phyloP scores from a whole-genome alignment of 2,888 invertebrate genomes.

The Neoaliturus tenellus region DNA sequence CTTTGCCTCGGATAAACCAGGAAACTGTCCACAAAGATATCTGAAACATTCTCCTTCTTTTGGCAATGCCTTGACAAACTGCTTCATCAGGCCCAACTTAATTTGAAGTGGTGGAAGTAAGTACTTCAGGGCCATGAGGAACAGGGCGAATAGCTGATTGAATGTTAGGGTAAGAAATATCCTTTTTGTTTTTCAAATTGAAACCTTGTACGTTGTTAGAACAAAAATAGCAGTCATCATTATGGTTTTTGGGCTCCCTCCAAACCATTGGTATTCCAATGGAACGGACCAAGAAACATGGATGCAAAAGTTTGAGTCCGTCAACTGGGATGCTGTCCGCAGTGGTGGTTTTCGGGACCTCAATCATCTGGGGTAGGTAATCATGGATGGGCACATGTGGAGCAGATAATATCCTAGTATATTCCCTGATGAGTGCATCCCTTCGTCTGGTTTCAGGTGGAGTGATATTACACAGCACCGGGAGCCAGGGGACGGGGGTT shows the following conservation, averaged over 20 bases:
- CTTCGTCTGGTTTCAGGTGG: too few species aligned
- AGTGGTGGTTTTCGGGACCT: too few species aligned
- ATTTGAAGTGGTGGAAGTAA: constrained; percentile 65
- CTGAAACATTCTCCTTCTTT: constrained; percentile 13
- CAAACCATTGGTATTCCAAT: constrained; percentile 47
- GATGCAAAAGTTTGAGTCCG: too few species aligned
- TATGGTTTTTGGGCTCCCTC: constrained; percentile 25
- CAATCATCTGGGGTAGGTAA: too few species aligned
- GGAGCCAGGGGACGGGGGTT: too few species aligned
- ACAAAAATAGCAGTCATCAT: constrained; percentile 10
- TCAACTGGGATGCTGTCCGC: too few species aligned
- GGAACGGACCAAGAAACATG: too few species aligned
- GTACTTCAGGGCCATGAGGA: constrained; percentile 28
- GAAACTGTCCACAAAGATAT: not conserved
- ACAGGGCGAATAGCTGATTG: constrained; percentile 37
- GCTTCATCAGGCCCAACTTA: constrained; percentile 67
- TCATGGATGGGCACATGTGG: too few species aligned
- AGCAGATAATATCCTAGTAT: too few species aligned
- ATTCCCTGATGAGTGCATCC: too few species aligned
- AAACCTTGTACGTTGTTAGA: constrained; percentile 1
- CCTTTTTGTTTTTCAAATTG: constrained; percentile 20
- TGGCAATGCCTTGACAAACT: constrained; percentile 62
- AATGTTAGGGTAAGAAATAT: constrained; percentile 20
- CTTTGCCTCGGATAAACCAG: constrained; percentile 57
- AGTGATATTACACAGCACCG: too few species aligned